phyloP scores from a whole-genome alignment of 2,888 invertebrate genomes.

The Leucoptera coffeella region DNA sequence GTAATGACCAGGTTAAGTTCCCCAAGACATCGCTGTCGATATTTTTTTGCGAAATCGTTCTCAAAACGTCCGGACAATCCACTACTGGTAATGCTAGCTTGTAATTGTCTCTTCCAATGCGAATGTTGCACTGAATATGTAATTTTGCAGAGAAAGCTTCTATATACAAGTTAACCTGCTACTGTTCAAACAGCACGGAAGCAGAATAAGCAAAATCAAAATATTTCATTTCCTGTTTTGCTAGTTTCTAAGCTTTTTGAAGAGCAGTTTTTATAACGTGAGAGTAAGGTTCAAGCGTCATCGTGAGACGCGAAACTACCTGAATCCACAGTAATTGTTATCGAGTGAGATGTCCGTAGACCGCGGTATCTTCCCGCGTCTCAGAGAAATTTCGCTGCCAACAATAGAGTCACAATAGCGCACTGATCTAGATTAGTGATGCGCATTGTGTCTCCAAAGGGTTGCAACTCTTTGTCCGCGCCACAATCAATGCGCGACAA shows the following conservation, averaged over 20 bases:
- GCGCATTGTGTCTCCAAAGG: slow-evolving; percentile 50
- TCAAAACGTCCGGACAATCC: slow-evolving; percentile 24
- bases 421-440: slow-evolving; percentile 53
- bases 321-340: slow-evolving; percentile 50
- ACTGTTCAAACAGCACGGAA: slow-evolving; percentile 17
- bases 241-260: no score
- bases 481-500: slow-evolving; percentile 26
- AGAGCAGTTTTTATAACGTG: slow-evolving; percentile 14
- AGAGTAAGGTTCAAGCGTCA: slow-evolving; percentile 33
- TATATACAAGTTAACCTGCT: background rate
- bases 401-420: slow-evolving; percentile 35
- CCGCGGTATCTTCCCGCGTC: slow-evolving; percentile 20
- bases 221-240: slow-evolving; percentile 49
- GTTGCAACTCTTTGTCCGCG: slow-evolving; percentile 27
- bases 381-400: slow-evolving; percentile 11
- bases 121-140: no score
- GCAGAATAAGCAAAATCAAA: slow-evolving; percentile 30
- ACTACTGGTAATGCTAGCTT: slow-evolving; percentile 18
- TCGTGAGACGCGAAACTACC: slow-evolving; percentile 39
- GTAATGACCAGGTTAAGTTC: slow-evolving; percentile 39
- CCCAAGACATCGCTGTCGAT: slow-evolving; percentile 26
- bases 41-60: slow-evolving; percentile 24
- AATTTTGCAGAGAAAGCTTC: no score
- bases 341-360: slow-evolving; percentile 44
- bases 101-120: background rate